Percentiles rank a stretch among this genome's conserved stretches.
Conservation (phyloP, 2,888 invertebrate species). For the Athripsodes cinereus region DNA sequence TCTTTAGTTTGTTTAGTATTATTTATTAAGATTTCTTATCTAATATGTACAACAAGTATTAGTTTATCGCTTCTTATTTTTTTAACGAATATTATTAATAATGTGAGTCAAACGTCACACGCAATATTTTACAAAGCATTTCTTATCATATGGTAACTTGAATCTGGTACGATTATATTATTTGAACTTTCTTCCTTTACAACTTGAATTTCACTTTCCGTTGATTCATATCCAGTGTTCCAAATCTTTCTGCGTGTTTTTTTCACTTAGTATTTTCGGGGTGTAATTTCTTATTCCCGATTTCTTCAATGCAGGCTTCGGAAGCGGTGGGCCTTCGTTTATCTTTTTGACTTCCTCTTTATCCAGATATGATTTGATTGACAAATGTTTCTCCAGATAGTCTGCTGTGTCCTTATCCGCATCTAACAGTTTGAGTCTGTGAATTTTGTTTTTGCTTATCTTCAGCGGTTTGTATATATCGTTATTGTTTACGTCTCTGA, state of each 20-base stretch:
- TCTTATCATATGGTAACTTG: background rate
- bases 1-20: too few species aligned
- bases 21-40: background rate
- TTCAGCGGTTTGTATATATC: conserved; percentile 49
- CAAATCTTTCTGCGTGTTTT: conserved; percentile 48
- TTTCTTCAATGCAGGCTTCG: conserved; percentile 39
- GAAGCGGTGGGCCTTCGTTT: conserved; percentile 33
- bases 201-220: background rate
- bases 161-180: background rate
- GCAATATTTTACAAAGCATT: too few species aligned
- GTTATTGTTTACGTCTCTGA: conserved; percentile 43
- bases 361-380: conserved; percentile 50
- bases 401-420: conserved; percentile 36
- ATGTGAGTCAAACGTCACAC: too few species aligned
- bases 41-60: background rate
- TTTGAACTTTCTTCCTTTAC: background rate
- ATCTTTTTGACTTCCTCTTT: conserved; percentile 44
- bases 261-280: conserved; percentile 60
- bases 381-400: conserved; percentile 49
- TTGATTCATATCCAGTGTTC: conserved; percentile 59
- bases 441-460: conserved; percentile 45
- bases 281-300: conserved; percentile 65
- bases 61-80: too few species aligned
- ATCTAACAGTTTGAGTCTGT: conserved; percentile 44
- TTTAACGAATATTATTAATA: too few species aligned